Percentiles rank a stretch among this genome's conserved stretches.
phyloP scores from a whole-genome alignment of 2,888 invertebrate species.

The Brachypalpus laphriformis region DNA sequence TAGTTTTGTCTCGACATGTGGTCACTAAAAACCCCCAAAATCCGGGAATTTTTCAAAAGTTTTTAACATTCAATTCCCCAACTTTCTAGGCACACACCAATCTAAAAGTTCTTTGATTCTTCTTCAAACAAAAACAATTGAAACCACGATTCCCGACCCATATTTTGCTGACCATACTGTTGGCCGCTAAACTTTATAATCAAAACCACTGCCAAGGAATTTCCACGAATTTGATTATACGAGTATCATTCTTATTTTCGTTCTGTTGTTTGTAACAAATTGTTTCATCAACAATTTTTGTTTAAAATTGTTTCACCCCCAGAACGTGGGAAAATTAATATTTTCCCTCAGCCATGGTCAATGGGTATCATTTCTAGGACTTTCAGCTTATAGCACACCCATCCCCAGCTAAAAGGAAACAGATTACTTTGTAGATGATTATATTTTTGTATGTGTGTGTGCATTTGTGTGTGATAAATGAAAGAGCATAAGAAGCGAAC shows the following conservation, averaged over 20 bases:
- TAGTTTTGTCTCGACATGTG: too few relatives aligned
- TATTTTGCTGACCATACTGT: not conserved
- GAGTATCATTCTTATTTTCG: not conserved
- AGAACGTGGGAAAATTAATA: slow-evolving; percentile 9
- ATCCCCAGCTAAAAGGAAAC: not conserved
- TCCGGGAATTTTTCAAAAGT: too few relatives aligned
- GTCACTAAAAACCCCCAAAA: too few relatives aligned
- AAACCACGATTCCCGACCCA: too few relatives aligned
- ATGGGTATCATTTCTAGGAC: not conserved
- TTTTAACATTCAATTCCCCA: too few relatives aligned
- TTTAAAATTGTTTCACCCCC: not conserved
- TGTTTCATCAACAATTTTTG: slow-evolving; percentile 33
- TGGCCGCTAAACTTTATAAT: not conserved
- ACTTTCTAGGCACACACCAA: too few relatives aligned
- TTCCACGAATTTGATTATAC: not conserved
- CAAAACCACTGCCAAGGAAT: not conserved
- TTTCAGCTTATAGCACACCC: not conserved
- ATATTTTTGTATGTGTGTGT: slow-evolving; percentile 15
- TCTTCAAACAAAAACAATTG: too few relatives aligned
- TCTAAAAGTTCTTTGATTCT: too few relatives aligned
- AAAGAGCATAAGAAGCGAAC: too few relatives aligned
- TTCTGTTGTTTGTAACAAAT: not conserved
- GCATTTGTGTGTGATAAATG: slow-evolving; percentile 3
- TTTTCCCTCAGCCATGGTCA: not conserved
- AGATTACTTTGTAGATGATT: slow-evolving; percentile 47